phyloP scores from a whole-genome alignment of 2,113 vertebrate species.

The Sclerurus mexicanus region DNA sequence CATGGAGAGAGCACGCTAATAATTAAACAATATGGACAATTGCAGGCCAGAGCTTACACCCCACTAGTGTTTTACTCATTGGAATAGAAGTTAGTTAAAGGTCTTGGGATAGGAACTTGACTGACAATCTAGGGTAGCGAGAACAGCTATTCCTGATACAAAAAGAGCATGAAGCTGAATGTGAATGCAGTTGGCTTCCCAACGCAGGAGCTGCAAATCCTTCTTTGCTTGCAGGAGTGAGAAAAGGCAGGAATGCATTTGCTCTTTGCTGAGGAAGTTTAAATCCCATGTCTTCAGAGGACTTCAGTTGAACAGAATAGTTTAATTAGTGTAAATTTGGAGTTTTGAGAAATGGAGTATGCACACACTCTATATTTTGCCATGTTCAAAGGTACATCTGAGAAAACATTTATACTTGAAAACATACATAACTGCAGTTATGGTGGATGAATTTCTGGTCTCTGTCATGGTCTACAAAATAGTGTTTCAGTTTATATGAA shows the following conservation, averaged over 20 bases:
- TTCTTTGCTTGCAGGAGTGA: not conserved
- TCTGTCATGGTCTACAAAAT: not conserved
- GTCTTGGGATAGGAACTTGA: not conserved
- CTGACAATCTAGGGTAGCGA: not conserved
- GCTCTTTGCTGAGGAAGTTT: not conserved
- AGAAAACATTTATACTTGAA: not conserved
- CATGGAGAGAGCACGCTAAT: not conserved
- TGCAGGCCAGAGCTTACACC: fast-evolving
- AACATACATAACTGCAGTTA: not conserved
- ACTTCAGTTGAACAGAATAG: not conserved
- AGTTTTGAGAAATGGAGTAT: not conserved
- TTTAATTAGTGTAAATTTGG: not conserved
- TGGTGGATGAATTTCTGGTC: not conserved
- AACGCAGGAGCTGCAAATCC: not conserved
- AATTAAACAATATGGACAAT: not conserved
- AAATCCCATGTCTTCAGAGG: not conserved
- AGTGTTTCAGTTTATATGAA: not conserved
- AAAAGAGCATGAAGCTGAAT: not conserved
- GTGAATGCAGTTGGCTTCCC: not conserved
- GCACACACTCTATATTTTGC: not conserved
- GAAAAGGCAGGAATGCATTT: not conserved
- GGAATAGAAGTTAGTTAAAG: not conserved
- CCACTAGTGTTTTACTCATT: not conserved
- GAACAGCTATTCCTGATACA: not conserved
- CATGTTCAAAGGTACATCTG: not conserved